Evolutionary conservation across 2,113 vertebrate genomes (phyloP), one percentile per base, ranked within the genome.

Genomic region (Tragelaphus scriptus): DNA sequence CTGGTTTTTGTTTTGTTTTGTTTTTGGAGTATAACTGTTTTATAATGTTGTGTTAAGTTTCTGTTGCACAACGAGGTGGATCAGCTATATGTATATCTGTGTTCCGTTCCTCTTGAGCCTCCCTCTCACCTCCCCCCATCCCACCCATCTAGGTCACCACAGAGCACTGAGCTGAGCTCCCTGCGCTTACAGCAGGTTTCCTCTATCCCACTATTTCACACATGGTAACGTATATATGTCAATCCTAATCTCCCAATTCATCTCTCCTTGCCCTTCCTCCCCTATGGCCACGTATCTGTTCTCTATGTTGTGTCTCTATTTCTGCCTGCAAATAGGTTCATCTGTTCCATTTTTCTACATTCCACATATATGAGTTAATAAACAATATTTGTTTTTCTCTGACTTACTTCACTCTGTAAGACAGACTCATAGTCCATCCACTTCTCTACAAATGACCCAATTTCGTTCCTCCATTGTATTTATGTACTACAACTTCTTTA

Each of bases 281-380:
- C 40, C 71, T 14, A 26, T 26, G 23, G 26, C 71, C 40, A 44
- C 3, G 0, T 7, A 26, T 14, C 23, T 6, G 0, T 15, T 44
- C 71, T 3, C 40, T 44, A 7, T 44, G 40, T 26, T 44, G 71
- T 44, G 40, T 77, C 71, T 77, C 71, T 77, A 26, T 77, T 77
- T 77, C 71, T 77, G 71, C 21, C 40, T 77, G 40, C 40, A 77
- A 7, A 77, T 44, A 77, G 6, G 23, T 44, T 44, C 71, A 77
- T 44, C 71, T 77, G 71, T 77, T 44, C 6, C 36, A 77, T 77
- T 77, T 71, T 77, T 44, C 12, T 77, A 44, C 40, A 44, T 77
- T 77, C 23, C 23, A 26, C 23, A 77, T 44, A 44, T 44, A 44
- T 15, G 23, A 44, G 6, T 77, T 77, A 44, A 44, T 77, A 77